phyloP scores from a whole-genome alignment of 2,113 vertebrate genomes.

The Fregetta grallaria region DNA sequence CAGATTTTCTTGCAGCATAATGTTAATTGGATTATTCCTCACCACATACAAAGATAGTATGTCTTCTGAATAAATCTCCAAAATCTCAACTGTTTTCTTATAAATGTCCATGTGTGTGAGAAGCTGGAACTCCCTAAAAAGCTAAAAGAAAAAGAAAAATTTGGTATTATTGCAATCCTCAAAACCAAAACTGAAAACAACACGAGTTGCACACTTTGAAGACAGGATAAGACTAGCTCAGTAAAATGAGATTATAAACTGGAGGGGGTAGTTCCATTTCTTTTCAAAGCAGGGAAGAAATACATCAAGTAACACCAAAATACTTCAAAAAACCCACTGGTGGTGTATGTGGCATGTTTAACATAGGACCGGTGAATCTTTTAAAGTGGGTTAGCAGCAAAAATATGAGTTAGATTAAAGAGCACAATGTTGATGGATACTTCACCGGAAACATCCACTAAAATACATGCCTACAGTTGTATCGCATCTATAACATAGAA shows the following conservation, averaged over 20 bases:
- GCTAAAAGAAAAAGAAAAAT: constrained; percentile 38
- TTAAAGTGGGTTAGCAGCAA: background rate
- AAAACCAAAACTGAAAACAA: background rate
- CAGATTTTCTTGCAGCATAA: constrained; percentile 64
- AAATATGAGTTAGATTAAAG: background rate
- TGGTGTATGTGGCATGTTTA: background rate
- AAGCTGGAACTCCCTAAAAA: constrained; percentile 76
- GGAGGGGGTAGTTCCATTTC: background rate
- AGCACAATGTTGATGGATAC: background rate
- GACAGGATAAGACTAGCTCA: background rate
- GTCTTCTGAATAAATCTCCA: constrained; percentile 74
- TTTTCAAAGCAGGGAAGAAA: background rate
- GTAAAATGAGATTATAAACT: background rate
- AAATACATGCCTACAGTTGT: background rate
- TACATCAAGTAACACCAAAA: background rate
- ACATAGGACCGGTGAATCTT: background rate
- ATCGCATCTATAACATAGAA: background rate
- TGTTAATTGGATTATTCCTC: constrained; percentile 66
- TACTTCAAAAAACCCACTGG: background rate
- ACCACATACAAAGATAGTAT: constrained; percentile 59
- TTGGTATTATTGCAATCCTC: background rate
- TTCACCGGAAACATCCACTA: background rate
- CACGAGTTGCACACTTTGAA: background rate
- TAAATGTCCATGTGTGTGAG: constrained; percentile 71
- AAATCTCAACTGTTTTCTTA: constrained; percentile 68